Percentiles rank a stretch among this genome's conserved stretches.
phyloP scores from a whole-genome alignment of 2,888 invertebrate species.

The Aelia acuminata region DNA sequence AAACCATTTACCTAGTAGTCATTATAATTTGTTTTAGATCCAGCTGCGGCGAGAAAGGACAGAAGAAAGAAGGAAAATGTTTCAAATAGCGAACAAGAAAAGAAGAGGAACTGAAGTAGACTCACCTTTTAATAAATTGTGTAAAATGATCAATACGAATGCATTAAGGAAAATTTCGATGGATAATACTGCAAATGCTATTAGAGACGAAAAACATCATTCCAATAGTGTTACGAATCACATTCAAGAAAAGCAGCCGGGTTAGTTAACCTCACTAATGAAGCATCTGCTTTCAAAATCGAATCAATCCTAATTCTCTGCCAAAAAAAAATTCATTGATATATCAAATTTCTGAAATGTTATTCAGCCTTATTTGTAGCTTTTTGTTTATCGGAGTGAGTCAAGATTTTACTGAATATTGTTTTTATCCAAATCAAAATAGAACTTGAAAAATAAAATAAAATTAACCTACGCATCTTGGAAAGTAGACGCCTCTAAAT shows the following conservation, averaged over 20 bases:
- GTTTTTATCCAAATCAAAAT: no score
- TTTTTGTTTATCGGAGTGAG: no score
- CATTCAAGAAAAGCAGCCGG: not conserved
- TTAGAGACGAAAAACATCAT: conserved; percentile 59
- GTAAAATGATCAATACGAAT: conserved; percentile 76
- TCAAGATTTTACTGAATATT: no score
- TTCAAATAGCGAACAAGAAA: conserved; percentile 83
- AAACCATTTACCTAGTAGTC: not conserved
- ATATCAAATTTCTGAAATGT: no score
- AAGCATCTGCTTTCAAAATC: no score
- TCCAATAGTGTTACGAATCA: conserved; percentile 21
- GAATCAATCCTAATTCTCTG: no score
- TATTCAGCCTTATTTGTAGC: no score
- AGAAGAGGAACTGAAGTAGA: conserved; percentile 68
- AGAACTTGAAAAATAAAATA: no score
- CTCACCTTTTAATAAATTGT: conserved; percentile 78
- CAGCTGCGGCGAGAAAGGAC: conserved; percentile 90
- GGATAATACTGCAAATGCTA: conserved; percentile 56
- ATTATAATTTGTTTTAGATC: conserved; percentile 72
- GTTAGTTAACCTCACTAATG: not conserved
- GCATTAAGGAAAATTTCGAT: conserved; percentile 68
- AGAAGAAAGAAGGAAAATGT: conserved; percentile 93
- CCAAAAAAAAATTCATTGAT: no score
- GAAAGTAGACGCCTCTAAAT: no score
- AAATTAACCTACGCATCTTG: no score